Evolutionary conservation across 2,797 vertebrate species (phyloP), one percentile per base, ranked within the genome.

Genomic region (Chelmon rostratus): DNA sequence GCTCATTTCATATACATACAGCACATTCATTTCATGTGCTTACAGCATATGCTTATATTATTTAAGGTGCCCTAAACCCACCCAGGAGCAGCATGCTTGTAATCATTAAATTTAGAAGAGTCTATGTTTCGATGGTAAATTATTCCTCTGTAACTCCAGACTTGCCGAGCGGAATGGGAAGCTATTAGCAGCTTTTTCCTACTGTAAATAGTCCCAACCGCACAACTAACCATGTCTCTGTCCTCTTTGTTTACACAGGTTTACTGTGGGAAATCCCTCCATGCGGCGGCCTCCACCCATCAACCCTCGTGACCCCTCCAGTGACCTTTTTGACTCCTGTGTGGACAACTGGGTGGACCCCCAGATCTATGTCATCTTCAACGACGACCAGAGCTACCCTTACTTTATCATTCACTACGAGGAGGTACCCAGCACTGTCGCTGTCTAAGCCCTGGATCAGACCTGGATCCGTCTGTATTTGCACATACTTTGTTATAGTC

Each of bases 341-440:
- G 98, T 99, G 94, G 98, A 99, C 96, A 99, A 99, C 94, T 98
- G 95, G 94, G 96, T 99, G 81, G 98, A 99, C 92, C 98, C 98
- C 52, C 98, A 99, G 95, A 99, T 99, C 89, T 99, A 98, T 68
- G 98, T 99, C 88, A 99, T 99, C 94, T 99, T 99, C 91, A 99
- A 99, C 2, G 98, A 99, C 1, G 98, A 99, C 86, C 98, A 99
- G 97, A 98, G 98, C 94, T 99, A 99, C 89, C 98, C 98, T 2
- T 99, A 99, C 92, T 99, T 99, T 83, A 97, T 99, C 87, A 98
- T 99, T 86, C 97, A 99, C 19, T 99, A 99, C 6, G 98, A 99
- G 91, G 98, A 99, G 94, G 97, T 99, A 88, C 95, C 97, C 92
- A 96, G 94, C 95, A 97, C 97, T 8, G 98, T 99, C 4, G 91